Base-by-base conservation (phyloP, 2,113 vertebrate species). In the Dolichotis patagonum region DNA sequence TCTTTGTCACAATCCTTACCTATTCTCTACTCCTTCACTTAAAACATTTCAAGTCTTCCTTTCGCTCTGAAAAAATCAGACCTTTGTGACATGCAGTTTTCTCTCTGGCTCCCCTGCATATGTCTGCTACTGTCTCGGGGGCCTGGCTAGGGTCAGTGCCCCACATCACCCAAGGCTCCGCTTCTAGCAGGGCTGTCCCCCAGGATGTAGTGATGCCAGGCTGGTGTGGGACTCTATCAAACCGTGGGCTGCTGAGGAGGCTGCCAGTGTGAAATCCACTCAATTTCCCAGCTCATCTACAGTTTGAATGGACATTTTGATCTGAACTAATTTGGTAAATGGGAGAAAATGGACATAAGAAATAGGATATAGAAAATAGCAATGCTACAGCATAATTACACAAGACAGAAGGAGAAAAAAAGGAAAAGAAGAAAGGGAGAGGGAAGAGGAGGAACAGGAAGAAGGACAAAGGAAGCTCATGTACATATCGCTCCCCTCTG, bases 321-420 rank as follows among this genome's bases (percentile, higher is more conserved):
- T 94, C 85, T 88, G 85, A 96, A 96, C 92, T 94, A 95, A 94
- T 95, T 95, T 94, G 75, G 75, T 69, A 90, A 93, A 77, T 94
- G 46, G 46, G 81, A 82, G 85, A 95, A 96, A 95, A 96, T 90
- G 71, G 90, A 89, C 85, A 94, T 58, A 77, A 96, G 81, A 87
- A 88, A 95, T 49, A 94, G 20, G 16, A 94, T 96, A 12, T 54
- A 73, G 60, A 84, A 92, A 94, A 52, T 75, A 90, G 69, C 81
- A 67, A 60, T 54, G 83, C 71, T 24, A 65, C 86, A 54, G 65
- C 75, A 93, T 67, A 87, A 75, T 90, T 89, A 69, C 20, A 46
- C n/a, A 80, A 75, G 73, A 46, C 6, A 43, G 38, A 38, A 17
- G 12, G 41, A 69, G 26, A 46, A 7, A 41, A 77, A 41, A 49